Evolutionary conservation across 2,113 vertebrate species (phyloP).

Genomic region (Sylvicapra grimmia): DNA sequence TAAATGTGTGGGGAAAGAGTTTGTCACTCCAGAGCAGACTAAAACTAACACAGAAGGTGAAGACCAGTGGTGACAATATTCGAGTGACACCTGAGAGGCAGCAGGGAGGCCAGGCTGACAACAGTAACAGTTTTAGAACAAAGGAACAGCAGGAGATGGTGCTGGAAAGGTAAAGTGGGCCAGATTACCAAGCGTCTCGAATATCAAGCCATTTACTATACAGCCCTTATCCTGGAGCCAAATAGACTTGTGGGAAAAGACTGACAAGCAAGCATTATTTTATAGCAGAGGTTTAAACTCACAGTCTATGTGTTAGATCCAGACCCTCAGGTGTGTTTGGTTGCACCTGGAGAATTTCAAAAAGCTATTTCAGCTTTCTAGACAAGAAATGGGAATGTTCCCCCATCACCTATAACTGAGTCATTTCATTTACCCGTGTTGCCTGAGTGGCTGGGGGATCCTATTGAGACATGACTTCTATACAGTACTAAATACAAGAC

Average conservation of each 20-base stretch:
- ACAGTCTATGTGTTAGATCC: not conserved
- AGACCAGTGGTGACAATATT: not conserved
- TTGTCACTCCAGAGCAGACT: not conserved
- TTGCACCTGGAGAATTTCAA: not conserved
- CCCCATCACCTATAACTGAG: not conserved
- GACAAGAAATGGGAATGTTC: not conserved
- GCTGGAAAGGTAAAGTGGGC: not conserved
- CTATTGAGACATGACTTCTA: not conserved
- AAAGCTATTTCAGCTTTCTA: not conserved
- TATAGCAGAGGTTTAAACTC: not conserved
- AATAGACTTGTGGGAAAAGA: not conserved
- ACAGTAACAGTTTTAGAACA: not conserved
- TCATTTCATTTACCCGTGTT: not conserved
- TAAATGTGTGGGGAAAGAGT: not conserved
- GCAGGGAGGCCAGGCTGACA: not conserved
- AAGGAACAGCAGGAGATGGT: not conserved
- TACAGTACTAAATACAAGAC: not conserved
- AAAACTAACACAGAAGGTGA: not conserved
- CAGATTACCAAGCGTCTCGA: not conserved
- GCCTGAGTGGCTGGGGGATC: not conserved
- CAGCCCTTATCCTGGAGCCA: not conserved
- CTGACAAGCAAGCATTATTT: not conserved
- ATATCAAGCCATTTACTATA: not conserved
- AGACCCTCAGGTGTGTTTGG: not conserved
- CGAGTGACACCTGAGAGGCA: not conserved